phyloP scores from a whole-genome alignment of 2,113 vertebrate species.

The Psophia crepitans region DNA sequence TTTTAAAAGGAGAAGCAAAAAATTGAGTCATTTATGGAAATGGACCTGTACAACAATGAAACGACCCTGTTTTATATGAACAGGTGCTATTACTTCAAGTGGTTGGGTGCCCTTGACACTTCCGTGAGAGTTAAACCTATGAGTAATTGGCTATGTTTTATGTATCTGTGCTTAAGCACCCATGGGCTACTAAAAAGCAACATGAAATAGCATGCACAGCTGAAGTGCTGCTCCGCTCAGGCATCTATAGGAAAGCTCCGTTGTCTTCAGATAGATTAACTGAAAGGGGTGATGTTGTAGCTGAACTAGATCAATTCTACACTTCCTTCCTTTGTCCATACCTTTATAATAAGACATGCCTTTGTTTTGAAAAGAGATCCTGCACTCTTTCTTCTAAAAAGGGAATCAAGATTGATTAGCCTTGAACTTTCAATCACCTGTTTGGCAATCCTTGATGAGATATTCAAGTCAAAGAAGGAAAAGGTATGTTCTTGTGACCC shows the following conservation, averaged over 20 bases:
- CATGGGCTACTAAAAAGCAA: not conserved
- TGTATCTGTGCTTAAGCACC: not conserved
- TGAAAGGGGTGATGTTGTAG: not conserved
- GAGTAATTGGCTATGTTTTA: slow-evolving; percentile 12
- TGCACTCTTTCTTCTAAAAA: not conserved
- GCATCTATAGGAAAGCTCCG: not conserved
- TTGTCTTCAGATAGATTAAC: not conserved
- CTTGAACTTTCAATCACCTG: not conserved
- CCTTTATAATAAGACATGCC: not conserved
- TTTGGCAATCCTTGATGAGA: not conserved
- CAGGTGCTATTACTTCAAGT: slow-evolving; percentile 41
- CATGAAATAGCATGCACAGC: not conserved
- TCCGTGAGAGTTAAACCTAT: not conserved
- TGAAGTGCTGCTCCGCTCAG: not conserved
- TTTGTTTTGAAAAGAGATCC: not conserved
- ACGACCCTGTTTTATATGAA: not conserved
- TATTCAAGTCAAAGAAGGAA: not conserved
- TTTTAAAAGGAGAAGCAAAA: not conserved
- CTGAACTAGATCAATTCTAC: not conserved
- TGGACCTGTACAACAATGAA: not conserved
- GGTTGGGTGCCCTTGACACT: not conserved
- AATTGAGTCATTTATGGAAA: not conserved
- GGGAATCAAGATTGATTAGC: not conserved
- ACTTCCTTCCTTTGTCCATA: not conserved
- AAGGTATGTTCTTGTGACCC: not conserved